Evolutionary conservation across 2,888 invertebrate genomes (phyloP).

Genomic region (Bhutanitis thaidina): DNA sequence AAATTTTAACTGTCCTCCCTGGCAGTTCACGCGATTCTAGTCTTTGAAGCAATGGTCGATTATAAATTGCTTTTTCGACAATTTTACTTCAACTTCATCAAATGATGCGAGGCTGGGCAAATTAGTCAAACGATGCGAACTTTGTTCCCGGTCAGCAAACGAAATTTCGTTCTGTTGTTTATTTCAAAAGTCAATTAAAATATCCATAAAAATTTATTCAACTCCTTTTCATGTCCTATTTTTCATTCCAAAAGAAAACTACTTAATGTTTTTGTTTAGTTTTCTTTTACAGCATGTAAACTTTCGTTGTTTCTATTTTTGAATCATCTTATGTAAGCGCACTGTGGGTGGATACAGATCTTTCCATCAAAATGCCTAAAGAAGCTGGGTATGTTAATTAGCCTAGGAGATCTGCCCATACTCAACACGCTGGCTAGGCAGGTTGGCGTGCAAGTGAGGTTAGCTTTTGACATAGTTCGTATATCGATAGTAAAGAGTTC

Average conservation of each 20-base stretch:
- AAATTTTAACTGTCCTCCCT: slow-evolving; percentile 69
- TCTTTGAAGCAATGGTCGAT: slow-evolving; percentile 65
- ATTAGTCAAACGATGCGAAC: slow-evolving; percentile 22
- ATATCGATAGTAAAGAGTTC: too few relatives aligned
- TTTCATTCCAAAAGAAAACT: slow-evolving; percentile 10
- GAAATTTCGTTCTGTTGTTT: slow-evolving; percentile 15
- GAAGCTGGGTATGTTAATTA: too few relatives aligned
- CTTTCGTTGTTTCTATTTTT: too few relatives aligned
- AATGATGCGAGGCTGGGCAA: slow-evolving; percentile 30
- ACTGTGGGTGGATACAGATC: too few relatives aligned
- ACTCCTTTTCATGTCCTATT: neutral
- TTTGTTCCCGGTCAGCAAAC: slow-evolving; percentile 21
- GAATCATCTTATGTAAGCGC: too few relatives aligned
- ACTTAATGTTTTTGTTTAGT: too few relatives aligned
- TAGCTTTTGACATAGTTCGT: too few relatives aligned
- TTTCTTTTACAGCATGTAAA: too few relatives aligned
- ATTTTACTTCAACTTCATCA: slow-evolving; percentile 41
- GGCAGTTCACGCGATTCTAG: slow-evolving; percentile 50
- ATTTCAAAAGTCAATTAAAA: slow-evolving; percentile 18
- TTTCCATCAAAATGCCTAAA: too few relatives aligned
- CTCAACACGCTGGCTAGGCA: too few relatives aligned
- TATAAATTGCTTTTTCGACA: slow-evolving; percentile 68
- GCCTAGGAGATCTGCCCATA: neutral
- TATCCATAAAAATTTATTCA: slow-evolving; percentile 16
- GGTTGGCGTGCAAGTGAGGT: too few relatives aligned